Evolutionary conservation across 2,113 vertebrate genomes (phyloP).

Genomic region (Lagopus muta): DNA sequence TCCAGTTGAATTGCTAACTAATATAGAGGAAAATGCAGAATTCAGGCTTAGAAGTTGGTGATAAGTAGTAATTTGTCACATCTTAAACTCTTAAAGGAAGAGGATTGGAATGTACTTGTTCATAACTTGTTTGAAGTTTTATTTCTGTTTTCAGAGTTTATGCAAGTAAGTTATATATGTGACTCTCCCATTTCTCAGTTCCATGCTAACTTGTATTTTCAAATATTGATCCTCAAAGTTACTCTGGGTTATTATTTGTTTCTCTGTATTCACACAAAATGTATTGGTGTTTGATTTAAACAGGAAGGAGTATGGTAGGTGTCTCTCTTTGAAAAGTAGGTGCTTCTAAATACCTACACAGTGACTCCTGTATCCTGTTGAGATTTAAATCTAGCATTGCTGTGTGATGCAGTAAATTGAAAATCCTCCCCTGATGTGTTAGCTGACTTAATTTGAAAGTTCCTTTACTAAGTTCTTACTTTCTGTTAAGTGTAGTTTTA

Average conservation of each 20-base stretch:
- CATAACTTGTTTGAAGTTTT: background rate
- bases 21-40: background rate
- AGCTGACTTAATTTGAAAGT: background rate
- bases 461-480: background rate
- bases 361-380: background rate
- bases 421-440: background rate
- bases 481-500: background rate
- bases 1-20: background rate
- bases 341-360: background rate
- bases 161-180: background rate
- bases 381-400: background rate
- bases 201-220: background rate
- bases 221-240: background rate
- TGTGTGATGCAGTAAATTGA: background rate
- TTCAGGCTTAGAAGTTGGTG: background rate
- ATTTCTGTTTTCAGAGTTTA: background rate
- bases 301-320: background rate
- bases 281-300: background rate
- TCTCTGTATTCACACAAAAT: background rate
- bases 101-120: background rate
- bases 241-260: background rate
- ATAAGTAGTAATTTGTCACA: background rate
- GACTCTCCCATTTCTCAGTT: background rate
- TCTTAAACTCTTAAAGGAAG: background rate
- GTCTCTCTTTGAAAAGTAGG: background rate